Evolutionary conservation across 2,797 vertebrate genomes (phyloP).

Genomic region (Remorina albescens): DNA sequence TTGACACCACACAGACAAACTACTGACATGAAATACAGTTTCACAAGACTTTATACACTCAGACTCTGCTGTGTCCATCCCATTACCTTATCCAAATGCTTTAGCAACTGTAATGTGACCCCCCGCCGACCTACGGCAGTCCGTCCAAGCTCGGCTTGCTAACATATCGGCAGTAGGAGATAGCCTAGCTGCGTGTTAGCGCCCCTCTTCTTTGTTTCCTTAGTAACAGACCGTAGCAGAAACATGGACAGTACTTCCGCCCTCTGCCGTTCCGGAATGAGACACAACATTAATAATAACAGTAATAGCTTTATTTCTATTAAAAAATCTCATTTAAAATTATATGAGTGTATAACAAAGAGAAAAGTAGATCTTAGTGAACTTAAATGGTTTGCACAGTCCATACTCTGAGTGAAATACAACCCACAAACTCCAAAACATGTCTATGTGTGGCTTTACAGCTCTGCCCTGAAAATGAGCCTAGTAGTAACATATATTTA

Average conservation of each 20-base stretch:
- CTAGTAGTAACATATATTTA: neutral
- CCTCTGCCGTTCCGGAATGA: slow-evolving; percentile 1
- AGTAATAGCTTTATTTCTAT: neutral
- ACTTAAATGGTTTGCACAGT: neutral
- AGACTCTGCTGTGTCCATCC: neutral
- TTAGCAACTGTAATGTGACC: slow-evolving; percentile 7
- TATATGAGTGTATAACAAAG: neutral
- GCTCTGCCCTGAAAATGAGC: neutral
- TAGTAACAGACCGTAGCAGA: neutral
- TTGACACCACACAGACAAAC: neutral
- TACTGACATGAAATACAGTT: neutral
- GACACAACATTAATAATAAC: neutral
- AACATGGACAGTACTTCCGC: slow-evolving; percentile 9
- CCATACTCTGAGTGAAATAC: too few species aligned
- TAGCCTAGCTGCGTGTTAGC: slow-evolving; percentile 4
- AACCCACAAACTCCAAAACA: too few species aligned
- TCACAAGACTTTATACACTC: slow-evolving; percentile 4
- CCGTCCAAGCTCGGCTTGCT: slow-evolving; percentile 5
- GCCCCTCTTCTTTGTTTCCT: slow-evolving; percentile 37
- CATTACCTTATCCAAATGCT: slow-evolving; percentile 62
- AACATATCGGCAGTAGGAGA: slow-evolving; percentile 5
- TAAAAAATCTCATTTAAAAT: neutral
- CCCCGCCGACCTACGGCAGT: slow-evolving; percentile 9
- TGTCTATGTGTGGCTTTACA: too few species aligned
- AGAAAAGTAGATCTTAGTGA: neutral